Evolutionary conservation across 2,888 invertebrate species (phyloP), one percentile per base, ranked within the genome.

Genomic region (Siphonodentalium dalli): DNA sequence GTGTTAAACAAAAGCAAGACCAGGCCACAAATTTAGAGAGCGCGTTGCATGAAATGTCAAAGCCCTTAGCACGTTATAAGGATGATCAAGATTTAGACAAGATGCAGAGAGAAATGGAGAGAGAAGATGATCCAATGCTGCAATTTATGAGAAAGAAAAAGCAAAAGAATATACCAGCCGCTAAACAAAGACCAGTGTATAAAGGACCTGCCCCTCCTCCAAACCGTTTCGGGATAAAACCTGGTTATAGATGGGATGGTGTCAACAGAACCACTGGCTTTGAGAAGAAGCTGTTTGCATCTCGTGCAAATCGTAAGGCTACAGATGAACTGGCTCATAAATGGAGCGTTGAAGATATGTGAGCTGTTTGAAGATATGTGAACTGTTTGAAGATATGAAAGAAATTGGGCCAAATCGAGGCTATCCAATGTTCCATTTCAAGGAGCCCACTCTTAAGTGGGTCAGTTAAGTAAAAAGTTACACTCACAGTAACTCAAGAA

Each of bases 241-340:
- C 99, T 0, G 99, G 99, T 0, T 91, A 93, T 82, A 86, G 96
- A 13, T 99, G 99, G 99, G 99, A 99, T 79, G 99, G 99, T 0
- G 97, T 99, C 0, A 93, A 99, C 82, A 85, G 99, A 21, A 96
- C 95, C 5, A 98, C 90, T 82, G 98, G 97, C 0, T 99, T 94
- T 79, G 99, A 99, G 80, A 89, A 88, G 71, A 89, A 90, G 72
- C 90, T 89, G 86, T 92, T 95, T 56, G 58, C 71, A 21, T 73
- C 73, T 34, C 56, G 66, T n/a, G 66, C 74, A 0, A 73, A 75
- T 31, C 74, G 65, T 47, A 88, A 87, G 64, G 94, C 96, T 0
- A 80, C 86, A 0, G 87, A 89, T 65, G 91, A 92, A 70, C 92
- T 94, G 73, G 90, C 91, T 0, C 95, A 95, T 75, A 93, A 92